Percentiles rank a stretch among this genome's conserved stretches.
Conservation (phyloP, 1,140 invertebrate species). For the Trinorchestia longiramus region DNA sequence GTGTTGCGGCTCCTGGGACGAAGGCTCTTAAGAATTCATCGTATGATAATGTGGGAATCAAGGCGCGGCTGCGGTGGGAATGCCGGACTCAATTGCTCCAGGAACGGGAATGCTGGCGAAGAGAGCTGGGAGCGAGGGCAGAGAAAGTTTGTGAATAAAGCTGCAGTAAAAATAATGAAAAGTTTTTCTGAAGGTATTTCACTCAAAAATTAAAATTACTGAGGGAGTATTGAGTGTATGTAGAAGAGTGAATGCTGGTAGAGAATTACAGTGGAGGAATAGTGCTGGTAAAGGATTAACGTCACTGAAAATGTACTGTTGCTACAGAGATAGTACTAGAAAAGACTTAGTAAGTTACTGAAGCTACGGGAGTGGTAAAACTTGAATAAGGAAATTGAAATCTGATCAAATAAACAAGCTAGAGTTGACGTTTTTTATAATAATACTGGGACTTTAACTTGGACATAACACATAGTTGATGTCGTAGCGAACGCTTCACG, state of each 20-base stretch:
- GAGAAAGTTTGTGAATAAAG: background rate
- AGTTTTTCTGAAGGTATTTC: background rate
- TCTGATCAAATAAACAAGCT: too few relatives aligned
- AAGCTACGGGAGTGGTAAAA: too few relatives aligned
- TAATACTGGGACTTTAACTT: too few relatives aligned
- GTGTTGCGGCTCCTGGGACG: too few relatives aligned
- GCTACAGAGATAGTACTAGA: too few relatives aligned
- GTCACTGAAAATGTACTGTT: too few relatives aligned
- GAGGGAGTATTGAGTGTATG: background rate
- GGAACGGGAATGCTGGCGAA: background rate
- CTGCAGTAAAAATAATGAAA: background rate
- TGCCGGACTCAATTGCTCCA: background rate
- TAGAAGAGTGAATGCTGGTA: background rate
- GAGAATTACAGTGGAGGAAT: background rate
- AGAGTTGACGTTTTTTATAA: too few relatives aligned
- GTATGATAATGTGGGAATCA: conserved; percentile 8
- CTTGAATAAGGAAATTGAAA: too few relatives aligned
- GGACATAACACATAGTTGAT: too few relatives aligned
- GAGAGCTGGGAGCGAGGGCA: background rate
- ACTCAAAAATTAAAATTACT: background rate
- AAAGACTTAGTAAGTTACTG: too few relatives aligned
- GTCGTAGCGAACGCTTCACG: too few relatives aligned
- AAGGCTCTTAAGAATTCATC: background rate
- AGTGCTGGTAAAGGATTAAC: background rate
- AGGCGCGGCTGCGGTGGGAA: background rate